Conservation (phyloP, 1,140 invertebrate species). For the Drosophila sechellia region DNA sequence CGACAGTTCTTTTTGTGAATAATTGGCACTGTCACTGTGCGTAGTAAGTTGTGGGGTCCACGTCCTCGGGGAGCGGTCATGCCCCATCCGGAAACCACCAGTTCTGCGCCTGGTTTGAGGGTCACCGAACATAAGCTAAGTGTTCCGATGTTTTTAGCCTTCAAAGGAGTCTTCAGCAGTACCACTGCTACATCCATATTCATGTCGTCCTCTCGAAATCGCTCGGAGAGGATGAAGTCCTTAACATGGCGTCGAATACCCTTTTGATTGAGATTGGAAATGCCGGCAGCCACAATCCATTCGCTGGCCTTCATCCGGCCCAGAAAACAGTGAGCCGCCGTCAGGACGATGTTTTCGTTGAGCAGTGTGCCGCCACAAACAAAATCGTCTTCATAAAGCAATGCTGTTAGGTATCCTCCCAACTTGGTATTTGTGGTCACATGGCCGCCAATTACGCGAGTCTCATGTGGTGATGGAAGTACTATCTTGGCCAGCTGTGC, state of each 20-base stretch:
- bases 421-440: constrained; percentile 39
- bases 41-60: constrained; percentile 22
- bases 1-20: constrained; percentile 35
- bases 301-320: neutral
- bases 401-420: constrained; percentile 52
- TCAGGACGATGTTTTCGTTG: constrained; percentile 29
- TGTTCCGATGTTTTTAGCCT: constrained; percentile 6
- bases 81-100: constrained; percentile 66
- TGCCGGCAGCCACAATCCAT: constrained; percentile 37
- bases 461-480: neutral
- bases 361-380: constrained; percentile 59
- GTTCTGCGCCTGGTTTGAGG: neutral
- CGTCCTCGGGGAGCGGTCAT: neutral
- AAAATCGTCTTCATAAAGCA: constrained; percentile 29
- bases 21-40: constrained; percentile 48
- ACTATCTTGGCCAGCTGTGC: constrained; percentile 11
- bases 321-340: constrained; percentile 62
- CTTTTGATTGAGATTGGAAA: constrained; percentile 23
- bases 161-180: constrained; percentile 12
- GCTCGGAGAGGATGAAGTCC: constrained; percentile 16
- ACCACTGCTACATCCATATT: constrained; percentile 67
- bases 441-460: constrained; percentile 60
- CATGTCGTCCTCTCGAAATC: constrained; percentile 28
- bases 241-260: constrained; percentile 4
- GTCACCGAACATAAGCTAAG: constrained; percentile 18